A percentile compares a stretch with the other conserved stretches of the same genome.
Evolutionary conservation across 2,113 vertebrate species (phyloP).

Genomic region (Phodopus roborovskii): DNA sequence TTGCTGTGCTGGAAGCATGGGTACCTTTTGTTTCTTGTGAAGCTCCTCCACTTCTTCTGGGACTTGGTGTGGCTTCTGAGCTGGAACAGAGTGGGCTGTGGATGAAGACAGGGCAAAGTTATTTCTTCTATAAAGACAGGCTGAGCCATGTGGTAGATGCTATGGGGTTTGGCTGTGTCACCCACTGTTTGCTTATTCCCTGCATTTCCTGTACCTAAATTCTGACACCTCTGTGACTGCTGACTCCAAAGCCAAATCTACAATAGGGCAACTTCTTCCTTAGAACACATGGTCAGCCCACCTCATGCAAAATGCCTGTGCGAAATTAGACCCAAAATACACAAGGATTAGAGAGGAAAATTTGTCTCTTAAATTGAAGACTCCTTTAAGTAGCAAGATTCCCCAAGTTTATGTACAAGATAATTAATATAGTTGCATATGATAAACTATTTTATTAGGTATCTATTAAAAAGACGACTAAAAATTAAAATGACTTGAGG

Average conservation of each 20-base stretch:
- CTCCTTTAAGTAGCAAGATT: conserved; percentile 45
- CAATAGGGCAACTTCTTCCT: neutral
- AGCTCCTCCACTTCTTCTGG: neutral
- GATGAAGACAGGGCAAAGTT: conserved; percentile 1
- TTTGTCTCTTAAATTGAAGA: conserved; percentile 27
- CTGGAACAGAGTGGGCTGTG: neutral
- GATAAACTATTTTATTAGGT: neutral
- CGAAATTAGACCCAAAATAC: conserved; percentile 2
- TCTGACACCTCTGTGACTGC: neutral
- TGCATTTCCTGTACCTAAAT: neutral
- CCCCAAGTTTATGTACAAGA: conserved; percentile 23
- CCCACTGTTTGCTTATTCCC: neutral
- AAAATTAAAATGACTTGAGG: neutral
- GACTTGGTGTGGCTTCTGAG: neutral
- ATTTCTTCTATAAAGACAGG: conserved; percentile 9
- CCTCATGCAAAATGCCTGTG: neutral
- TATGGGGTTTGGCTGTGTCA: neutral
- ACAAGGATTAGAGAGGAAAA: neutral
- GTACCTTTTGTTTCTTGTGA: conserved; percentile 69
- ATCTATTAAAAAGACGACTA: conserved; percentile 22
- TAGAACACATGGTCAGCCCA: neutral
- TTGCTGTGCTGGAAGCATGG: neutral
- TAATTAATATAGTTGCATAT: conserved; percentile 33
- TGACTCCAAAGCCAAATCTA: conserved; percentile 20
- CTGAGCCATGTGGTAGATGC: neutral